Base-by-base conservation (phyloP, 2,113 vertebrate genomes). In the Semnopithecus entellus region DNA sequence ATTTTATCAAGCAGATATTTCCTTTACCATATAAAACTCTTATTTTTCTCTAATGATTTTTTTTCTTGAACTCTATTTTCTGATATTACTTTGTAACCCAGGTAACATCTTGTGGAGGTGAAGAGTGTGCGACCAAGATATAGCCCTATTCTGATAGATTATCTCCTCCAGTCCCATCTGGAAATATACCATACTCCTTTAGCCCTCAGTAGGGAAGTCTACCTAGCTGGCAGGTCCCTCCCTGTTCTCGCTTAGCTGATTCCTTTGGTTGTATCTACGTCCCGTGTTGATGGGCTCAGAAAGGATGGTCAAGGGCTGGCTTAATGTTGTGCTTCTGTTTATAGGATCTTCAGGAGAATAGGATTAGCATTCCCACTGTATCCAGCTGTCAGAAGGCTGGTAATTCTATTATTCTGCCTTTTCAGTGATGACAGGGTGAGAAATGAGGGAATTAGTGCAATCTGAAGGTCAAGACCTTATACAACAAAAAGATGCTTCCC, bases 161-260 rank as follows among this genome's bases (percentile, higher is more conserved):
- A 17, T 32, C 27, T 86, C 14, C 5, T 2, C 6, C n/a, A 11
- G 1, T 80, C 7, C 32, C 12, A 57, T 73, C 27, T 81, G 35
- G 8, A 43, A 43, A 18, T 20, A 16, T 7, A 57, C 12, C 2
- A 16, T 4, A 23, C 0, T 66, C 1, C 25, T 38, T 17, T 68
- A 16, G 27, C 4, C 8, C 11, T 8, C 4, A 8, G 13, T 30
- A 30, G 2, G 6, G 0, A 18, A n/a, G 57, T 55, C 14, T 66
- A 9, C 2, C 2, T 48, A 0, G 2, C 8, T 17, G 5, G 9
- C 25, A 45, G 5, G 2, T 10, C 48, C 10, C 6, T 10, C 48
- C 10, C 5, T 45, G 9, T 82, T 59, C 1, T 13, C 2, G 7
- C 7, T 0, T 1, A 9, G 4, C 9, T 59, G 2, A 18, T 64